Base-by-base conservation (phyloP, 2,888 invertebrate genomes). In the Dexiosoma caninum region DNA sequence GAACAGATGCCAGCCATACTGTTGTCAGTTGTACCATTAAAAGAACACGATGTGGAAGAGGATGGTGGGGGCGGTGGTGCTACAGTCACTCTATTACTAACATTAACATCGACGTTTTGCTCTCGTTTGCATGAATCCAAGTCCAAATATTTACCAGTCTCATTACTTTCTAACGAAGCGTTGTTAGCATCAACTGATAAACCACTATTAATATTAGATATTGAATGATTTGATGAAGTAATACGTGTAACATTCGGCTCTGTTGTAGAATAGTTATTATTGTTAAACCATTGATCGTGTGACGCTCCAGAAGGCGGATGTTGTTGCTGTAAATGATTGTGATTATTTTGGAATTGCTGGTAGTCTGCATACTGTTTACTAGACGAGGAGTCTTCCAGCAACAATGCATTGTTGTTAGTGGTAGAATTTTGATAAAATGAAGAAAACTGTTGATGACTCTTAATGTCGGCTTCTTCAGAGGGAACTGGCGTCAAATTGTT, bases 21-120 rank as follows among this genome's bases (percentile, higher is more conserved):
- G 59, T 89, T 88, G 53, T 89, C 89, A 2, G 89, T 87, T 74
- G 91, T 91, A 2, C 90, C 89, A 7, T 86, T 86, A 40, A 88
- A 88, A 4, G 88, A 88, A 2, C 86, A 87, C 3, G 86, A 83
- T 14, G 88, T 85, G 0, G 85, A 86, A 5, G 86, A 82, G 10
- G 83, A 83, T 16, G 86, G 82, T 35, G 62, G 78, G 1, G 57
- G 72, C 8, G 79, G 80, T 21, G 49, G 76, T 14, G 76, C 42
- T 2, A 64, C 49, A 4, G 40, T 42, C n/a, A 67, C 16, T 32
- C 77, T 78, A 51, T 76, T 77, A n/a, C 78, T 80, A 60, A 66
- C 62, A 59, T 70, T 78, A 16, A 71, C 44, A 10, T 79, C 69
- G 30, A 62, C 44, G 9, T 51, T 74, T 77, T 74, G 72, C 16